Percentiles rank a stretch among this genome's conserved stretches.
Evolutionary conservation across 1,140 invertebrate genomes (phyloP).

Genomic region (Akabosia matsudoensis): DNA sequence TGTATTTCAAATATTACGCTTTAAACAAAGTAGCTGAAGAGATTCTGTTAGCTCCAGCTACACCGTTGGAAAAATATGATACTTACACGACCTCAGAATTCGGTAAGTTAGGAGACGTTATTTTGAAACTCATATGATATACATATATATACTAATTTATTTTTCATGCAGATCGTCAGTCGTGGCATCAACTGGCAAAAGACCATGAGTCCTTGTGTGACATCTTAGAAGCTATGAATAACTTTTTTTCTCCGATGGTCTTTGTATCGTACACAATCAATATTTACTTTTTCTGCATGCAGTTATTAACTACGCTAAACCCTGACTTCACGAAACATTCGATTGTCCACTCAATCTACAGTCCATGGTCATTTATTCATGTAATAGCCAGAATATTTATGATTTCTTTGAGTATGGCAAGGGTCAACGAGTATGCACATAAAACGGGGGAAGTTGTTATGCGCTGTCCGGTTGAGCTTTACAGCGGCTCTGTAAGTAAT

Average conservation of each 20-base stretch:
- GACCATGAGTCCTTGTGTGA: neutral
- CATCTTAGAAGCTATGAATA: neutral
- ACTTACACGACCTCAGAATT: no score
- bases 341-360: neutral
- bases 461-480: neutral
- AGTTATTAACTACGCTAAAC: neutral
- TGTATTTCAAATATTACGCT: slow-evolving; percentile 35
- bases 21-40: neutral
- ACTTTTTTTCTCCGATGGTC: neutral
- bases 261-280: neutral
- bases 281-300: neutral
- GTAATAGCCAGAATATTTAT: neutral
- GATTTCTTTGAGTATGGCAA: neutral
- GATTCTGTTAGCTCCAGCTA: no score
- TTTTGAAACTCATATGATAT: neutral
- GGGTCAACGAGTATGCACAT: neutral
- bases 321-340: neutral
- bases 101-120: no score
- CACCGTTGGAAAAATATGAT: no score
- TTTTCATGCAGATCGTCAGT: neutral
- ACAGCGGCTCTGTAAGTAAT: neutral
- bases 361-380: neutral
- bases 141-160: neutral
- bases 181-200: neutral
- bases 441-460: neutral